Conservation (phyloP, 1,140 invertebrate species). For the Nasonia longicornis region DNA sequence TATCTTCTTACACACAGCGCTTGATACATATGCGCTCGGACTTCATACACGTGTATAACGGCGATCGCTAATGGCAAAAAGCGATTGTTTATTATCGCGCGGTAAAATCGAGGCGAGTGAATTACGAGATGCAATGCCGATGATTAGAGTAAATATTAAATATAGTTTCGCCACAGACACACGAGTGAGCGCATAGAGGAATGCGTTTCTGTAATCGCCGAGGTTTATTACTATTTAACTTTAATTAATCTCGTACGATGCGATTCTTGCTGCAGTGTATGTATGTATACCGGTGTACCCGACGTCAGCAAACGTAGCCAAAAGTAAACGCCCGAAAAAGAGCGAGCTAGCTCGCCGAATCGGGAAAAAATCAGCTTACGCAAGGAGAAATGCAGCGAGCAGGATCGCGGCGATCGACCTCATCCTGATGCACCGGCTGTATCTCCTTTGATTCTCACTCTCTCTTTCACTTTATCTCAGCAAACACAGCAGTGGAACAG, state of each 20-base stretch:
- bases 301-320: neutral
- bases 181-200: neutral
- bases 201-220: neutral
- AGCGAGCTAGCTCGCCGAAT: too few species aligned
- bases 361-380: slow-evolving; percentile 26
- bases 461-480: neutral
- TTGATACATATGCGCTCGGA: neutral
- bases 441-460: neutral
- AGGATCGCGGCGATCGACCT: neutral
- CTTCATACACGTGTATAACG: neutral
- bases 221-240: neutral
- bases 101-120: neutral
- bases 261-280: neutral
- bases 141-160: neutral
- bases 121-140: neutral
- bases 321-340: neutral
- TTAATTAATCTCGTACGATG: neutral
- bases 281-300: neutral
- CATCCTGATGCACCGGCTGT: neutral
- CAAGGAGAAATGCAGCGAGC: slow-evolving; percentile 17
- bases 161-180: neutral
- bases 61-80: neutral
- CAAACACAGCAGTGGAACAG: too few species aligned
- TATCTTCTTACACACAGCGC: neutral
- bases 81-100: neutral